phyloP scores from a whole-genome alignment of 2,113 vertebrate species.

The Typhlomys cinereus region DNA sequence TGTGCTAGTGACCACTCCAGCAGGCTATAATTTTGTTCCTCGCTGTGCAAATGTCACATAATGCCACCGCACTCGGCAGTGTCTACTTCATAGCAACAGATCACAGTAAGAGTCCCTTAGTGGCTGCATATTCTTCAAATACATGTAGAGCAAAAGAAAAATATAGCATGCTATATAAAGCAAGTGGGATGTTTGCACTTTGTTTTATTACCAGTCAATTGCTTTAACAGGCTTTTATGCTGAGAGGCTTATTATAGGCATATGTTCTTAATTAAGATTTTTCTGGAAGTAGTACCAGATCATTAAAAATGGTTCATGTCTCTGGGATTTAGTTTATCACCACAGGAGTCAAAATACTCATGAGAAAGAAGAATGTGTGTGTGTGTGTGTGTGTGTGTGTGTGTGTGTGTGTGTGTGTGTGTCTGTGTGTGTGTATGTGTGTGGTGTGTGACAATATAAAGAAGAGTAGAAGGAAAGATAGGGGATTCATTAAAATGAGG shows the following conservation, averaged over 20 bases:
- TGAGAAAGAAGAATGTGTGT: neutral
- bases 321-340: neutral
- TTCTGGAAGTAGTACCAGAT: neutral
- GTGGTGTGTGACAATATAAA: neutral
- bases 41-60: constrained; percentile 71
- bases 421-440: neutral
- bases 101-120: constrained; percentile 33
- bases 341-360: neutral
- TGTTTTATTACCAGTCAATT: neutral
- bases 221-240: neutral
- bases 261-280: constrained; percentile 25
- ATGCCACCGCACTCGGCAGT: neutral
- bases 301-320: neutral
- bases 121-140: constrained; percentile 10
- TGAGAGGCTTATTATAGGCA: neutral
- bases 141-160: neutral
- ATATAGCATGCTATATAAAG: neutral
- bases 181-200: neutral
- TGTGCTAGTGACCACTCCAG: constrained; percentile 28
- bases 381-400: neutral
- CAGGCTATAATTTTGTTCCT: constrained; percentile 26
- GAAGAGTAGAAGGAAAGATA: neutral
- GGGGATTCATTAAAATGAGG: neutral
- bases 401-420: neutral
- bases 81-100: constrained; percentile 5